These are phyloP conservation scores for Taurulus bubalis DNA, from an alignment of 2,113 vertebrate species.

Conservation along the genomic window DNA sequence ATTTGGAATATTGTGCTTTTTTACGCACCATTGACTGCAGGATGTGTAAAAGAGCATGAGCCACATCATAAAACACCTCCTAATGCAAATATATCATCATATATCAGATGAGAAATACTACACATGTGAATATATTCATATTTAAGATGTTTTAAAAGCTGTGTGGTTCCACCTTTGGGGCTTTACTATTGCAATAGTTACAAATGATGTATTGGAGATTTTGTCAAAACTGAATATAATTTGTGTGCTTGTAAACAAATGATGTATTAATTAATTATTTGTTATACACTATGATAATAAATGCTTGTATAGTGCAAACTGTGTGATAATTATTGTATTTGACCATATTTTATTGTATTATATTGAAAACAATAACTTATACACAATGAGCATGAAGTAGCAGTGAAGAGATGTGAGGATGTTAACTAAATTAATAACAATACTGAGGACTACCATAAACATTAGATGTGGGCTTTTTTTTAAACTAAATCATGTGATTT, in stretches of 20 bases:
- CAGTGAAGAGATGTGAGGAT: not conserved
- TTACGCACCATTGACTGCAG: not conserved
- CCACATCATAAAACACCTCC: not conserved
- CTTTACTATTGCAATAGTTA: not conserved
- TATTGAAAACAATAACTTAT: not conserved
- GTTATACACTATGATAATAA: not conserved
- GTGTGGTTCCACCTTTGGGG: not conserved
- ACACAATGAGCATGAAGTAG: not conserved
- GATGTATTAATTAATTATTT: not conserved
- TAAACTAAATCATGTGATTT: not conserved
- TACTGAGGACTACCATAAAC: not conserved
- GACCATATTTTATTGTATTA: not conserved
- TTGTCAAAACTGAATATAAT: not conserved
- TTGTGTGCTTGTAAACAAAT: not conserved
- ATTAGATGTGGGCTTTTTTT: not conserved
- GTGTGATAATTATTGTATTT: not conserved
- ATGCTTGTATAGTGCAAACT: not conserved
- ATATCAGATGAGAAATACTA: not conserved
- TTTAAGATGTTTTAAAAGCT: not conserved
- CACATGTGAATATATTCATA: not conserved
- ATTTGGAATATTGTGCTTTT: not conserved
- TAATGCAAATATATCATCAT: not conserved
- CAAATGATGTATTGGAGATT: not conserved
- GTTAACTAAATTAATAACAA: not conserved
- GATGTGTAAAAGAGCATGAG: not conserved